phyloP scores from a whole-genome alignment of 2,113 vertebrate species.

The Microtus richardsoni region DNA sequence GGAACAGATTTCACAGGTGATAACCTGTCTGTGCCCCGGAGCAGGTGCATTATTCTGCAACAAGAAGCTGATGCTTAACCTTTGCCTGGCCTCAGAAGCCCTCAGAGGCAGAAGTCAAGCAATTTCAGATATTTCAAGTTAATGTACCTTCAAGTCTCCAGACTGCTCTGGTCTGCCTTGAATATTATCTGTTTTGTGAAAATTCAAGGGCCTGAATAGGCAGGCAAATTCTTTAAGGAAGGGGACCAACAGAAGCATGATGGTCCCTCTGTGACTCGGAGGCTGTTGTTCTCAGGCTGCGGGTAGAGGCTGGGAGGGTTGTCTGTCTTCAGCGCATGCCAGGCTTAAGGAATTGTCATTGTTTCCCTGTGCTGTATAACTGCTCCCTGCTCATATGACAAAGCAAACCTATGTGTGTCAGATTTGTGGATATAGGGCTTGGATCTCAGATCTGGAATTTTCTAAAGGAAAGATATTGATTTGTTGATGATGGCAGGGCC shows the following conservation, averaged over 20 bases:
- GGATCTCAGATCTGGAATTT: not conserved
- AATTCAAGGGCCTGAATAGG: conserved; percentile 35
- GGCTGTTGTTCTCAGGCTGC: not conserved
- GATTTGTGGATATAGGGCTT: not conserved
- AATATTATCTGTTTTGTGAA: conserved; percentile 47
- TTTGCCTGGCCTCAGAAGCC: conserved; percentile 49
- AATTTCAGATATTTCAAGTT: conserved; percentile 60
- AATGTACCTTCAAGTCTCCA: conserved; percentile 57
- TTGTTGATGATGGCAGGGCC: not conserved
- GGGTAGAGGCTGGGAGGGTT: not conserved
- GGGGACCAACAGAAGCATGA: not conserved
- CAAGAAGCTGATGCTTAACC: conserved; percentile 72
- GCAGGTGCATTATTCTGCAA: conserved; percentile 53
- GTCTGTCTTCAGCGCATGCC: not conserved
- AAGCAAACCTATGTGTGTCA: not conserved
- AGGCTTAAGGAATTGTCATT: not conserved
- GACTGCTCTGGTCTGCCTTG: conserved; percentile 3
- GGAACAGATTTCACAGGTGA: conserved; percentile 61
- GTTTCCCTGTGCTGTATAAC: not conserved
- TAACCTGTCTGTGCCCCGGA: conserved; percentile 28
- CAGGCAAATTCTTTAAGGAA: conserved; percentile 10
- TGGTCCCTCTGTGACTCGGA: not conserved
- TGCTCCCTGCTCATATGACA: not conserved
- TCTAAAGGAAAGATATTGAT: not conserved
- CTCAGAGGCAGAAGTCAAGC: conserved; percentile 27